A percentile compares a stretch with the other conserved stretches of the same genome.
Evolutionary conservation across 2,797 vertebrate genomes (phyloP).

Genomic region (Passerculus sandwichensis): DNA sequence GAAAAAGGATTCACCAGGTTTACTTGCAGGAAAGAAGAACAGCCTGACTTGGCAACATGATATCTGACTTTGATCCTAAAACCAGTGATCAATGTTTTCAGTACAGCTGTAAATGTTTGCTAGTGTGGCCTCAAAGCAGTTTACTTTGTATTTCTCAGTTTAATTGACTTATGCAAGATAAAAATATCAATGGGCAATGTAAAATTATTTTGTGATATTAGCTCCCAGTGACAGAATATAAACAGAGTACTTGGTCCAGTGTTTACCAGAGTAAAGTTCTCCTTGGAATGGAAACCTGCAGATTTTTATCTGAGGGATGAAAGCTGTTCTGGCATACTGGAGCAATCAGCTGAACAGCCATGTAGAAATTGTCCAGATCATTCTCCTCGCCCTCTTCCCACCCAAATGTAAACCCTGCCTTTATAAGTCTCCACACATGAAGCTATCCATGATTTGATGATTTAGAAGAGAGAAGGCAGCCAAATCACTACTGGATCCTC

Average conservation of each 20-base stretch:
- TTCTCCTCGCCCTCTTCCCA: not conserved
- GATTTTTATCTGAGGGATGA: not conserved
- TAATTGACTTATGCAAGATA: not conserved
- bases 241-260: not conserved
- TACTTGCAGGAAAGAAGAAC: not conserved
- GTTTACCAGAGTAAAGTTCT: not conserved
- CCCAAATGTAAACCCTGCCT: not conserved
- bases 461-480: not conserved
- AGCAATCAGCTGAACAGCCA: not conserved
- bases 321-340: not conserved
- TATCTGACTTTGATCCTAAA: not conserved
- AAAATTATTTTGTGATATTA: not conserved
- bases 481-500: not conserved
- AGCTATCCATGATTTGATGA: not conserved
- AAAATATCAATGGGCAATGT: not conserved
- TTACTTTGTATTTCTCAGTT: not conserved
- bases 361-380: not conserved
- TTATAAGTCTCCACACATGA: not conserved
- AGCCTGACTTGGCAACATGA: not conserved
- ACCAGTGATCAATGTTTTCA: fast-evolving
- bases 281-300: not conserved
- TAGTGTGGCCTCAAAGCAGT: not conserved
- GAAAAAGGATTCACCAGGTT: not conserved
- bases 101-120: not conserved
- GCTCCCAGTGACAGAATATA: not conserved